A percentile compares a stretch with the other conserved stretches of the same genome.
Evolutionary conservation across 2,797 vertebrate species (phyloP).

Genomic region (Rhynchotus rufescens): DNA sequence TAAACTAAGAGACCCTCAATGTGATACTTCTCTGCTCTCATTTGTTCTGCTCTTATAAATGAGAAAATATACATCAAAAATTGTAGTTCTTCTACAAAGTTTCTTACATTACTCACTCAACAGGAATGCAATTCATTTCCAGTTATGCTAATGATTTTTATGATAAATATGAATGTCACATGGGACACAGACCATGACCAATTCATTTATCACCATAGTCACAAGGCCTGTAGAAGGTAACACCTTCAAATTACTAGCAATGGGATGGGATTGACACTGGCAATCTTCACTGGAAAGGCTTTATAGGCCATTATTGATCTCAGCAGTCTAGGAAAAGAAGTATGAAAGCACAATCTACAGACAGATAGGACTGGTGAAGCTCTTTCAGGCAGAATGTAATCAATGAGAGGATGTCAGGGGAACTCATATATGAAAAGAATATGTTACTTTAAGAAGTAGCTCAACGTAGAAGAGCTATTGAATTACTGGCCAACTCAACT

Average conservation of each 20-base stretch:
- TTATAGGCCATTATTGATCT: not conserved
- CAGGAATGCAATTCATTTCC: not conserved
- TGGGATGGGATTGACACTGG: not conserved
- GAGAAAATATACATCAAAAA: not conserved
- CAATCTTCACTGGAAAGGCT: not conserved
- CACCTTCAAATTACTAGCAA: not conserved
- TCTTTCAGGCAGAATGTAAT: not conserved
- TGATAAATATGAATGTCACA: not conserved
- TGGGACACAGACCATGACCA: not conserved
- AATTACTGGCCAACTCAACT: not conserved
- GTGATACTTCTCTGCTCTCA: not conserved
- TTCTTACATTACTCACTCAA: not conserved
- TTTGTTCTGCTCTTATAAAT: not conserved
- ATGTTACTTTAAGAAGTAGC: not conserved
- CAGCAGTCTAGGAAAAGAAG: not conserved
- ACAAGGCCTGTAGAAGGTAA: not conserved
- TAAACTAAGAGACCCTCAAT: not conserved
- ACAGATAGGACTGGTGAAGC: not conserved
- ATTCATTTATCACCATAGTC: not conserved
- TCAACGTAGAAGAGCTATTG: not conserved
- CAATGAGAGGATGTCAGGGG: not conserved
- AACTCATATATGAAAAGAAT: not conserved
- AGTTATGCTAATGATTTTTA: not conserved
- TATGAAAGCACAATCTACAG: not conserved
- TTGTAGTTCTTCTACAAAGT: not conserved